These are phyloP conservation scores for Mimumesa dahlbomi DNA, from an alignment of 2,888 invertebrate species.

Conservation along the genomic window DNA sequence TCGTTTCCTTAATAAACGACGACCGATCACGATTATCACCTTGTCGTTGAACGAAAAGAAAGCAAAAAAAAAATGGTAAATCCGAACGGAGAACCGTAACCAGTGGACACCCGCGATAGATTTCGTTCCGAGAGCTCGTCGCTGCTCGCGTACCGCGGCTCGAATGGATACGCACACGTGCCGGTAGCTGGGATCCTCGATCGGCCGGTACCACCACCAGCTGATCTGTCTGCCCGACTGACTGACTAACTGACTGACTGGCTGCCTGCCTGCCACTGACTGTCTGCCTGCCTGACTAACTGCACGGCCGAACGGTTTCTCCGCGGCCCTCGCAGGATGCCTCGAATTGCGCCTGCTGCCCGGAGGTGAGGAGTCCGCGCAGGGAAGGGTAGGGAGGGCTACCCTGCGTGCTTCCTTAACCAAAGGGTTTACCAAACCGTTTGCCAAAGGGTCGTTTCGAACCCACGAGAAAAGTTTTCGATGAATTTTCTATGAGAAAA, in stretches of 20 bases:
- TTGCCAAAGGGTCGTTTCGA: background rate
- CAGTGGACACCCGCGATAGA: too few species aligned
- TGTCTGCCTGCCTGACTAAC: slow-evolving; percentile 53
- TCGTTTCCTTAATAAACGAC: background rate
- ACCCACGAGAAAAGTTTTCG: background rate
- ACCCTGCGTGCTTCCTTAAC: slow-evolving; percentile 28
- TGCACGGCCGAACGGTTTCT: slow-evolving; percentile 69
- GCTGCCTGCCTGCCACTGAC: slow-evolving; percentile 59
- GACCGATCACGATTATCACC: too few species aligned
- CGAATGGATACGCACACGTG: slow-evolving; percentile 45
- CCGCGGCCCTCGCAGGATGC: slow-evolving; percentile 60
- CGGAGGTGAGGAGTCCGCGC: slow-evolving; percentile 5
- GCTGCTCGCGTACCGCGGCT: background rate
- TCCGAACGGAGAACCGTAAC: too few species aligned
- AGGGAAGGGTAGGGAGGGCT: slow-evolving; percentile 3
- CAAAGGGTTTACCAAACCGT: background rate
- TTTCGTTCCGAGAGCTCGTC: background rate
- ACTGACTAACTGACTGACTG: slow-evolving; percentile 59
- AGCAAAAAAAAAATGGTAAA: too few species aligned
- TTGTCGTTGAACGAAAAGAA: too few species aligned
- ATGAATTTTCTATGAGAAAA: too few species aligned
- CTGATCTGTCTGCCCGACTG: slow-evolving; percentile 38
- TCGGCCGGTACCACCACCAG: slow-evolving; percentile 53
- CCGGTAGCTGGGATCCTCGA: slow-evolving; percentile 36
- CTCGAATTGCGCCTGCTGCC: slow-evolving; percentile 57